Evolutionary conservation across 1,140 invertebrate species (phyloP).

Genomic region (Parapsyche elsis): DNA sequence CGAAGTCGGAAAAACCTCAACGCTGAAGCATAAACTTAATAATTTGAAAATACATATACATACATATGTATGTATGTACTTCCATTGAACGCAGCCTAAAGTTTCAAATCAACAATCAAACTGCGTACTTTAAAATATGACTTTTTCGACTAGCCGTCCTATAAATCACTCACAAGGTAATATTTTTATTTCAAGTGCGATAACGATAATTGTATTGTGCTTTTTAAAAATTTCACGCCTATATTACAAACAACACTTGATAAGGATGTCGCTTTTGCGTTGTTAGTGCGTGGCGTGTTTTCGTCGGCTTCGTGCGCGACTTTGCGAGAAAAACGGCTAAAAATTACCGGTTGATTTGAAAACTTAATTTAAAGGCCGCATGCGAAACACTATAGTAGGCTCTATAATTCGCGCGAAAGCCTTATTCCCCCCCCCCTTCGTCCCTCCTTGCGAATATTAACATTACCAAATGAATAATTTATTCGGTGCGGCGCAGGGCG

Average conservation of each 20-base stretch:
- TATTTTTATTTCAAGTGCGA: no score
- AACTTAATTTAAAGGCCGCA: conserved; percentile 53
- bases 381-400: conserved; percentile 43
- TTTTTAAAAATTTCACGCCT: no score
- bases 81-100: no score
- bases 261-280: not conserved
- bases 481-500: conserved; percentile 29
- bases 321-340: not conserved
- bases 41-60: no score
- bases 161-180: no score
- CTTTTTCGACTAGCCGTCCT: no score
- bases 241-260: no score
- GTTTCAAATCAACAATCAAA: no score
- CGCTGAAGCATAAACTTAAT: not conserved
- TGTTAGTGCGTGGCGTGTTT: not conserved
- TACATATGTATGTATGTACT: no score
- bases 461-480: conserved; percentile 56
- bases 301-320: not conserved
- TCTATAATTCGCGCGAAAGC: conserved; percentile 43
- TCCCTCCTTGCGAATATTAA: conserved; percentile 50
- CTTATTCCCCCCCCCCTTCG: conserved; percentile 11
- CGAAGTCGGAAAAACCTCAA: not conserved
- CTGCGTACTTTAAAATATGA: no score
- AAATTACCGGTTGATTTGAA: conserved; percentile 41
- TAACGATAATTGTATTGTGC: no score